Base-by-base conservation (phyloP, 2,888 invertebrate species). In the Pyrocoelia pectoralis region DNA sequence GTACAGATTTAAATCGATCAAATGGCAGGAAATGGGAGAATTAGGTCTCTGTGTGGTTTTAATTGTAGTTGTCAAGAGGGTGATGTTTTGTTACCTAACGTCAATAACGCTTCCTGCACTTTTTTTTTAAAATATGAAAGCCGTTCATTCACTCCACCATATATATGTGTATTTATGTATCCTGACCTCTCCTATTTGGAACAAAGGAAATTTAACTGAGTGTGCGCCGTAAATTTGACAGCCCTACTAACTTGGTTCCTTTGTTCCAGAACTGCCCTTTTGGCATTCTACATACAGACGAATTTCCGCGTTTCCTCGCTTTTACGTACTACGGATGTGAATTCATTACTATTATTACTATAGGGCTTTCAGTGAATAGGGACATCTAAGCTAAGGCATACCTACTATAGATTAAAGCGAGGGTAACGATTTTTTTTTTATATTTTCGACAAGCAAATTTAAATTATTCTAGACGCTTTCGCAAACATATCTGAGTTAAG, bases 311-410 rank as follows among this genome's bases (percentile, higher is more conserved):
- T 56, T 41, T 41, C 15, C 40, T 46, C 48, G 41, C 46, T 49
- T 51, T 61, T 56, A 61, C 61, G 56, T 56, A 61, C 61, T 56
- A 46, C 61, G 61, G 58, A 59, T 57, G 67, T 65, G 61, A 67
- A 46, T 46, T 46, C 46, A 46, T 46, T 46, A 64, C 65, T 67
- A 67, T 67, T 60, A 67, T 64, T 67, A 65, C 65, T 67, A 40
- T 5, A 49, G 56, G 56, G 43, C 56, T 59, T 56, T 24, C 53
- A 41, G 56, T 56, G 52, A 65, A 65, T 53, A 53, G 49, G 51
- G 50, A 3, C 8, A 5, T 24, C 24, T 24, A 24, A 59, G 46
- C 60, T n/a, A n/a, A n/a, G n/a, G n/a, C n/a, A n/a, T n/a, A n/a
- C n/a, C n/a, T n/a, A n/a, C n/a, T 52, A 60, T 56, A 54, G 56